These are phyloP conservation scores for Macaria notata DNA, from an alignment of 2,888 invertebrate genomes.

Conservation along the genomic window DNA sequence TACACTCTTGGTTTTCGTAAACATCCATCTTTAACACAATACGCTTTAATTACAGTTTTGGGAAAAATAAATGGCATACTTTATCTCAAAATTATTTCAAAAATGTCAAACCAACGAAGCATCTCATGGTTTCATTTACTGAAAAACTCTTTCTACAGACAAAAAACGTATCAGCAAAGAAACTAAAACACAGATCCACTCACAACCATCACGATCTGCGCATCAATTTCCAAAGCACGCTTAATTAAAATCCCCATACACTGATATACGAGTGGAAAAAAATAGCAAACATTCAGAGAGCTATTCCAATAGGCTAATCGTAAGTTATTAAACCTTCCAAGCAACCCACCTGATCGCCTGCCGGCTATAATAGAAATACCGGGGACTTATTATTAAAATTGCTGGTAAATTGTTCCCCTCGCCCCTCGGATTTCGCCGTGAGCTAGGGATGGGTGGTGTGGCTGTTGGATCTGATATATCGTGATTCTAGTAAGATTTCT, in stretches of 20 bases:
- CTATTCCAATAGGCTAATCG: slow-evolving; percentile 81
- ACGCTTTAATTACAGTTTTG: too few species aligned
- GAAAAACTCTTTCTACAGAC: too few species aligned
- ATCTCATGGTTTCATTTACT: too few species aligned
- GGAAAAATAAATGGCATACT: too few species aligned
- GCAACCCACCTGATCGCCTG: slow-evolving; percentile 78
- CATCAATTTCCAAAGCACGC: slow-evolving; percentile 15
- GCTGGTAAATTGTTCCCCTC: slow-evolving; percentile 80
- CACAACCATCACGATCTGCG: slow-evolving; percentile 1
- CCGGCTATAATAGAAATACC: slow-evolving; percentile 82
- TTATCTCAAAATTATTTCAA: too few species aligned
- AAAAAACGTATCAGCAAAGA: too few species aligned
- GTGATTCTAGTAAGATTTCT: too few species aligned
- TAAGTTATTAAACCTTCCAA: slow-evolving; percentile 78
- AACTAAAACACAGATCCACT: too few species aligned
- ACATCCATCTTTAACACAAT: too few species aligned
- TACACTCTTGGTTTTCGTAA: too few species aligned
- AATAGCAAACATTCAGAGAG: slow-evolving; percentile 81
- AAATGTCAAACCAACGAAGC: too few species aligned
- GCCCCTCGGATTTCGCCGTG: slow-evolving; percentile 71
- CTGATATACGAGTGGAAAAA: slow-evolving; percentile 67
- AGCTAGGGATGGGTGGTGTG: slow-evolving; percentile 35
- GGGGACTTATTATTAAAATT: slow-evolving; percentile 83
- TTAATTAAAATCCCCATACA: slow-evolving; percentile 44
- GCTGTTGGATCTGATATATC: too few species aligned